Evolutionary conservation across 2,888 invertebrate genomes (phyloP), one percentile per base, ranked within the genome.

Genomic region (Plebejus anna): DNA sequence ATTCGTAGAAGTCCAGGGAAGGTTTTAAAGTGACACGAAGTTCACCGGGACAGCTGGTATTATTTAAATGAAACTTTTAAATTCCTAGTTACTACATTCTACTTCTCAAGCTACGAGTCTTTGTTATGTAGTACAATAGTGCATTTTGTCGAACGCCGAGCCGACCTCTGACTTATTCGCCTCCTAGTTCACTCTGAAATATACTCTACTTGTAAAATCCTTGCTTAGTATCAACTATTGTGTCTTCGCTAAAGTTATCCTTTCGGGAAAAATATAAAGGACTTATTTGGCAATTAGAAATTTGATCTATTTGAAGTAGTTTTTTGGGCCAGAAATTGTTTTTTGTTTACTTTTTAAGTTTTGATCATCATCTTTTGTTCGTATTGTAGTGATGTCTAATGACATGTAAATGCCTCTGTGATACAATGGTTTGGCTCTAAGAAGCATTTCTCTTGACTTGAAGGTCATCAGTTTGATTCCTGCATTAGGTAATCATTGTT

Each of bases 61-160:
- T 32, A 32, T 32, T 32, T 32, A 32, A 32, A 32, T 32, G 32
- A 32, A 32, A 32, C 77, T 75, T 28, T 76, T 80, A 55, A 55
- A 13, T 55, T 55, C 4, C 4, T 55, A 82, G 70, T 76, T 80
- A 78, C 82, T 6, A 9, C 76, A 61, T 11, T 82, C 51, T 81
- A 16, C 79, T n/a, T 11, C 3, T 59, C 66, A 28, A 73, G 57
- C 76, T 47, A 73, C 22, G 9, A 80, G 77, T 81, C 82, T 82
- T 82, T 82, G 82, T 84, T 83, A 84, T 83, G 83, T 85, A 76
- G 84, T 84, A 89, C 88, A 88, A 88, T 88, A 83, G 87, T 81
- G 88, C 86, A 88, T 87, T 89, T 89, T 89, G 89, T 89, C 89
- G 89, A 89, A 87, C 86, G 86, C 85, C 86, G 86, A 85, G 84